Conservation (phyloP, 2,888 invertebrate species). For the Drosophila seclusa region DNA sequence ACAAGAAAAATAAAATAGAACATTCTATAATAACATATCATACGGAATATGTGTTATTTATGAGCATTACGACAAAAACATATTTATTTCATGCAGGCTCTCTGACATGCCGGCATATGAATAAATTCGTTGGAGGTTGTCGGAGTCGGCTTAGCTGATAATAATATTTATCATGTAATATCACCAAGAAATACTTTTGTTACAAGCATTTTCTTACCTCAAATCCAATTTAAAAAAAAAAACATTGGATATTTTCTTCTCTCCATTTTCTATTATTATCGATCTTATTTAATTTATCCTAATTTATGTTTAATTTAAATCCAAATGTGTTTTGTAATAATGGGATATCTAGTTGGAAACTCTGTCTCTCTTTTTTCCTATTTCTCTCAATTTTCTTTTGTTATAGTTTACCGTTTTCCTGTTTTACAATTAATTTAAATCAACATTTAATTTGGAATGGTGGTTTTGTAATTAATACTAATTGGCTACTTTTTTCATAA, state of each 20-base stretch:
- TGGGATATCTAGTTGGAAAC: neutral
- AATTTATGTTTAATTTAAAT: neutral
- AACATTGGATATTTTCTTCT: neutral
- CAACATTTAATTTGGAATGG: neutral
- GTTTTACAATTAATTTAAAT: neutral
- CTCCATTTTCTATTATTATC: neutral
- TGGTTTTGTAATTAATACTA: neutral
- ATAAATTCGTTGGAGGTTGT: conserved; percentile 53
- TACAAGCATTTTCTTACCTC: neutral
- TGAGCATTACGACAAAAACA: conserved; percentile 62
- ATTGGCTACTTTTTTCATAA: neutral
- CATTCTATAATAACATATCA: conserved; percentile 68
- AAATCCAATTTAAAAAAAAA: neutral
- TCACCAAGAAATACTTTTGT: neutral
- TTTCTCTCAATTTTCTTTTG: neutral
- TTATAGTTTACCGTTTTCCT: too few relatives aligned
- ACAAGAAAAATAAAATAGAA: conserved; percentile 56
- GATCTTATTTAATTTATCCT: neutral
- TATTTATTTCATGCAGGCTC: conserved; percentile 61
- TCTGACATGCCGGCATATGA: conserved; percentile 57
- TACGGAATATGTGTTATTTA: conserved; percentile 68
- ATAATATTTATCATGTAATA: conserved; percentile 16
- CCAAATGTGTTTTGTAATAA: neutral
- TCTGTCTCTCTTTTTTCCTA: neutral
- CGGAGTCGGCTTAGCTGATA: conserved; percentile 2